Percentiles rank a stretch among this genome's conserved stretches.
Evolutionary conservation across 2,888 invertebrate genomes (phyloP).

Genomic region (Empis stercorea): DNA sequence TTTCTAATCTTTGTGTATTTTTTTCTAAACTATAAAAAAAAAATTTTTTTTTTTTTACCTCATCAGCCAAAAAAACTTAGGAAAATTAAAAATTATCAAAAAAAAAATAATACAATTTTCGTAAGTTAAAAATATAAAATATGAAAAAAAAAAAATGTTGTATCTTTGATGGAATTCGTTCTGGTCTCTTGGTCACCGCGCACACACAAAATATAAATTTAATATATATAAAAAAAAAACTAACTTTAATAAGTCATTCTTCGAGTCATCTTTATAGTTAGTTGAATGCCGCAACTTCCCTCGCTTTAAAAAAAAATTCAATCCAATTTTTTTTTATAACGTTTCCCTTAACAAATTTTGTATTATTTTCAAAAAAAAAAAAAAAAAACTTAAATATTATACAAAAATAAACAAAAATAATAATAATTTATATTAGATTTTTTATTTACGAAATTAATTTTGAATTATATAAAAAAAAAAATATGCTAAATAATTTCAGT

Average conservation of each 20-base stretch:
- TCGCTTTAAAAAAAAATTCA: no score
- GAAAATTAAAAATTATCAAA: not conserved
- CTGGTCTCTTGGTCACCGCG: constrained; percentile 17
- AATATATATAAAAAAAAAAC: no score
- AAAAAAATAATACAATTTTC: not conserved
- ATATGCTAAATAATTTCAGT: no score
- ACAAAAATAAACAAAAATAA: no score
- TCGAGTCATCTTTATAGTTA: constrained; percentile 5
- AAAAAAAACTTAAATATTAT: not conserved
- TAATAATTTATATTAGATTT: no score
- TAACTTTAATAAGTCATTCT: constrained; percentile 20
- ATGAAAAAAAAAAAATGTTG: not conserved
- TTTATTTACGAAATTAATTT: no score
- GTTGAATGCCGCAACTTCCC: not conserved
- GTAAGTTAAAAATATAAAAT: not conserved
- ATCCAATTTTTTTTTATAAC: no score
- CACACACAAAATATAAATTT: no score
- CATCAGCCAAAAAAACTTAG: not conserved
- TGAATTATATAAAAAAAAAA: no score
- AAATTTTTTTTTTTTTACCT: no score
- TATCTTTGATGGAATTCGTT: constrained; percentile 12
- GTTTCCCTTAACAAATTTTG: no score
- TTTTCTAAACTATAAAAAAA: not conserved
- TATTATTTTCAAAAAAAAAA: not conserved
- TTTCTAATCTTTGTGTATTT: not conserved